Evolutionary conservation across 2,113 vertebrate genomes (phyloP).

Genomic region (Sitta europaea): DNA sequence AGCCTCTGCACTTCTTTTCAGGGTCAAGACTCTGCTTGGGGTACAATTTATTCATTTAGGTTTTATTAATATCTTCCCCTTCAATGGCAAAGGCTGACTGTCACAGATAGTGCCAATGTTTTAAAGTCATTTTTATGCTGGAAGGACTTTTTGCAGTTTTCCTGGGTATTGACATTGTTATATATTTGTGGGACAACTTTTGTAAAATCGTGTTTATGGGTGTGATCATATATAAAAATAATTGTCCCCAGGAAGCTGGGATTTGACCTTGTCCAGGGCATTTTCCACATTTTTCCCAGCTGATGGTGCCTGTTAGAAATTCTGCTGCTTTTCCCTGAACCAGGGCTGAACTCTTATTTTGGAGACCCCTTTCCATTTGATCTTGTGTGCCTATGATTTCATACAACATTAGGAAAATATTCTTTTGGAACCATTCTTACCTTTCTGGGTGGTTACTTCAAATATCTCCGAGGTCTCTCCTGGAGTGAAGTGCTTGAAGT

Average conservation of each 20-base stretch:
- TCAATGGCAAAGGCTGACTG: neutral
- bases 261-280: neutral
- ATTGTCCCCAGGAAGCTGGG: neutral
- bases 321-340: neutral
- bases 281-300: neutral
- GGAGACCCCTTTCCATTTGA: neutral
- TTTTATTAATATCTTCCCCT: neutral
- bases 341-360: neutral
- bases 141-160: neutral
- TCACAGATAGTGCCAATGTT: accelerated
- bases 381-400: neutral
- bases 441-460: constrained; percentile 92
- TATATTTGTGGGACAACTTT: neutral
- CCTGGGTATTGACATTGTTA: neutral
- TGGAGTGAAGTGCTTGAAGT: constrained; percentile 92
- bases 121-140: neutral
- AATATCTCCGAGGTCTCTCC: constrained; percentile 86
- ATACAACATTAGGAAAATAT: neutral
- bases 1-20: neutral
- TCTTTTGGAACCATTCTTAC: constrained; percentile 60
- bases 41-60: neutral
- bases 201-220: neutral
- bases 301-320: neutral
- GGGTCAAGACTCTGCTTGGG: neutral
- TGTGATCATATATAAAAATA: neutral